Evolutionary conservation across 2,797 vertebrate species (phyloP), one percentile per base, ranked within the genome.

Genomic region (Glyptemys insculpta): DNA sequence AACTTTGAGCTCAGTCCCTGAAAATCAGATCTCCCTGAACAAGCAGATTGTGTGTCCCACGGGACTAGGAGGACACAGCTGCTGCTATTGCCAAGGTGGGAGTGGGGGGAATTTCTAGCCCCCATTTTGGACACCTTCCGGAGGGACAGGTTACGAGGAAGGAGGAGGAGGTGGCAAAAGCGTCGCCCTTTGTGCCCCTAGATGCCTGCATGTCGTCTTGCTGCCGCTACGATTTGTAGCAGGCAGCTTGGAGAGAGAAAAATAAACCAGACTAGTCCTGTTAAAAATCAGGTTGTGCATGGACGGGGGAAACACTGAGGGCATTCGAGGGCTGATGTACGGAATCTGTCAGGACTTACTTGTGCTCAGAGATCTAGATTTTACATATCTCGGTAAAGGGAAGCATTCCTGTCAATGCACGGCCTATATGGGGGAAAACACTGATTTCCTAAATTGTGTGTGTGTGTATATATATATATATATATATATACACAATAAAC

Each of bases 61-160:
- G 91, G 54, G 34, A 83, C 72, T 89, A 81, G 92, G 65, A 81
- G 94, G 59, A 96, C 91, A 85, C 92, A 57, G 82, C 59, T 49
- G 59, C 83, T 15, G 34, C 18, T 2, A 76, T 81, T 62, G 79
- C 84, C 91, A 88, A 81, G 52, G 54, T 81, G 68, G 81, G 3
- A n/a, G 12, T 29, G 53, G 34, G 72, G 72, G 80, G 89, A 74
- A 79, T 86, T 87, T 85, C 95, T 72, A 90, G 89, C 68, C 86
- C 86, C 49, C 6, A 49, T 44, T 59, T 9, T 59, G 54, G 52
- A 8, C 68, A 29, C 11, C 52, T 57, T 54, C 47, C 25, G n/a
- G 47, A 79, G 81, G 88, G 56, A 11, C 37, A 37, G n/a, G 37
- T 49, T 56, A 81, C 79, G 4, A 57, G 65, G 49, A 80, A 81